Percentiles rank a stretch among this genome's conserved stretches.
phyloP scores from a whole-genome alignment of 2,797 vertebrate genomes.

The Chromis chromis region DNA sequence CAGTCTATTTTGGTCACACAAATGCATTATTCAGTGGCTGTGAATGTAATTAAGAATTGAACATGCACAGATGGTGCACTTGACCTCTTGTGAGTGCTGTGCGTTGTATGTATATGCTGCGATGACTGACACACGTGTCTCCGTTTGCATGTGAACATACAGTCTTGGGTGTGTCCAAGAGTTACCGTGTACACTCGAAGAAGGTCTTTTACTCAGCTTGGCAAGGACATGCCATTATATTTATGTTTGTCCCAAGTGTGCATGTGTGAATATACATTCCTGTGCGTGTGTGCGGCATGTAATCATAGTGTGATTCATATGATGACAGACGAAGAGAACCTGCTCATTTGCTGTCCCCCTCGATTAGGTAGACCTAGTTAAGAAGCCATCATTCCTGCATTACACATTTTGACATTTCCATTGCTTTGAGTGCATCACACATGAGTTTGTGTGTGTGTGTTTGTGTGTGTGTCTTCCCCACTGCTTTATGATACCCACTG shows the following conservation, averaged over 20 bases:
- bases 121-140: constrained; percentile 61
- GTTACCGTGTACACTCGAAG: constrained; percentile 28
- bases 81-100: constrained; percentile 73
- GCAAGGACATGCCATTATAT: constrained; percentile 28
- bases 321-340: constrained; percentile 45
- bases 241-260: background rate
- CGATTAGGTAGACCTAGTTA: constrained; percentile 45
- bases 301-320: constrained; percentile 25
- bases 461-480: constrained; percentile 30
- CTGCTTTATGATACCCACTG: constrained; percentile 42
- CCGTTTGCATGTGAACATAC: constrained; percentile 54
- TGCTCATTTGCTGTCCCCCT: constrained; percentile 41
- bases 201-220: constrained; percentile 9
- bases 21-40: constrained; percentile 82
- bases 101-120: constrained; percentile 66
- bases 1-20: constrained; percentile 69
- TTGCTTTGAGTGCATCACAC: constrained; percentile 36
- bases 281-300: constrained; percentile 17
- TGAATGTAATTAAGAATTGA: constrained; percentile 86
- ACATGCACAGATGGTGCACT: constrained; percentile 83
- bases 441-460: constrained; percentile 19
- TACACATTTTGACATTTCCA: constrained; percentile 60
- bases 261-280: background rate
- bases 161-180: background rate
- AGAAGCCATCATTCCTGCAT: constrained; percentile 45